These are phyloP conservation scores for Drosophila birchii DNA, from an alignment of 2,888 invertebrate species.

Conservation along the genomic window DNA sequence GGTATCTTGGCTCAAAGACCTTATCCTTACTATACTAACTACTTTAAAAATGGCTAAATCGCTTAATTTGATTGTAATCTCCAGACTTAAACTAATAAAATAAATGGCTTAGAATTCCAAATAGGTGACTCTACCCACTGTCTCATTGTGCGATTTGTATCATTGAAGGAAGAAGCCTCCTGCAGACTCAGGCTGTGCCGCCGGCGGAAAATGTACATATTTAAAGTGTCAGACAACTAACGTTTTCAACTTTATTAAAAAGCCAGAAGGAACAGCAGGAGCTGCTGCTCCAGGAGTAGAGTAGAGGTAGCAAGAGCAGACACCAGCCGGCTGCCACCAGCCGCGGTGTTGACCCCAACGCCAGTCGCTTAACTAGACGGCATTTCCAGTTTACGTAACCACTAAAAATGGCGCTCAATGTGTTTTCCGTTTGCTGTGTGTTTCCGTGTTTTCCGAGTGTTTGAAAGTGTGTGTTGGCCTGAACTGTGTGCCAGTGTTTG, in stretches of 20 bases:
- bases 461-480: slow-evolving; percentile 8
- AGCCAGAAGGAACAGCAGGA: slow-evolving; percentile 8
- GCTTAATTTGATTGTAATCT: slow-evolving; percentile 18
- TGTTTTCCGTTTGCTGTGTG: slow-evolving; percentile 31
- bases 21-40: neutral
- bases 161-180: slow-evolving; percentile 22
- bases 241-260: slow-evolving; percentile 70
- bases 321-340: slow-evolving; percentile 12
- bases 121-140: slow-evolving; percentile 19
- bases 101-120: slow-evolving; percentile 18
- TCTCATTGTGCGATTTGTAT: slow-evolving; percentile 32
- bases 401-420: slow-evolving; percentile 56
- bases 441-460: slow-evolving; percentile 29
- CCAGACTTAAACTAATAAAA: slow-evolving; percentile 16
- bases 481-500: slow-evolving; percentile 15
- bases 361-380: slow-evolving; percentile 39
- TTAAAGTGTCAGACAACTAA: slow-evolving; percentile 59
- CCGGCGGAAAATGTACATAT: slow-evolving; percentile 49
- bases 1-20: neutral
- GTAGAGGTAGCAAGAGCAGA: slow-evolving; percentile 27
- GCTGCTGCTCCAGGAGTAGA: too few relatives aligned
- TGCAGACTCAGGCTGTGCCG: slow-evolving; percentile 8
- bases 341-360: slow-evolving; percentile 30
- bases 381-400: slow-evolving; percentile 73
- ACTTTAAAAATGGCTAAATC: neutral